Base-by-base conservation (phyloP, 2,888 invertebrate species). In the Oscheius sp. region DNA sequence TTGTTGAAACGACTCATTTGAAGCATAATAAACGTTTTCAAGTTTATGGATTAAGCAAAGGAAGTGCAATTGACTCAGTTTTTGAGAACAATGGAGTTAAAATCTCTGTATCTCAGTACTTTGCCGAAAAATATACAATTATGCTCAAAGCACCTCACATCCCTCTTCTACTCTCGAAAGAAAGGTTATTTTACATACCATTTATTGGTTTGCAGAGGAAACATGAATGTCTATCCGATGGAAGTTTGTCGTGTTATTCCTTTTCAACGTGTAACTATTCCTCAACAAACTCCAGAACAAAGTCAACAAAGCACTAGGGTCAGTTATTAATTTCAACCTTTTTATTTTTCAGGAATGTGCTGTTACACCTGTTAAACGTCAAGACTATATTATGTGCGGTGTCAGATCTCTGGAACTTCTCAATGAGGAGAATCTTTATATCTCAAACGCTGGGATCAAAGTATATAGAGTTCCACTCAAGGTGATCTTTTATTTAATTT, bases 181-280 rank as follows among this genome's bases (percentile, higher is more conserved):
- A 74, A 75, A 47, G 54, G 65, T 20, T 41, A 20, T 24, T 49
- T 72, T 77, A 45, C 22, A 65, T 67, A 26, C 38, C 14, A 2
- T 24, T 22, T 1, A 22, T 71, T 28, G 67, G 62, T 20, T 62
- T 66, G n/a, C 67, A 79, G 74, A 1, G 75, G 73, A 14, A 67
- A 71, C 24, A 62, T 67, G 38, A 74, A 74, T 65, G 68, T 45
- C 54, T 78, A 66, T 26, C 80, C 80, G 1, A 67, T 72, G 64
- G 80, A 80, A 47, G 14, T 79, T 24, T 57, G 71, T 51, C 64
- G 62, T 0, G 73, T 80, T 30, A 28, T 72, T 2, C 70, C 65
- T 17, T 72, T 69, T 38, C 80, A 80, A 61, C 68, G 80, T 1
- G 80, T 80, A 0, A 73, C 74, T 1, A 71, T 77, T 47, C 64